Evolutionary conservation across 1,140 invertebrate genomes (phyloP).

Genomic region (Cyrtorhinus lividipennis): DNA sequence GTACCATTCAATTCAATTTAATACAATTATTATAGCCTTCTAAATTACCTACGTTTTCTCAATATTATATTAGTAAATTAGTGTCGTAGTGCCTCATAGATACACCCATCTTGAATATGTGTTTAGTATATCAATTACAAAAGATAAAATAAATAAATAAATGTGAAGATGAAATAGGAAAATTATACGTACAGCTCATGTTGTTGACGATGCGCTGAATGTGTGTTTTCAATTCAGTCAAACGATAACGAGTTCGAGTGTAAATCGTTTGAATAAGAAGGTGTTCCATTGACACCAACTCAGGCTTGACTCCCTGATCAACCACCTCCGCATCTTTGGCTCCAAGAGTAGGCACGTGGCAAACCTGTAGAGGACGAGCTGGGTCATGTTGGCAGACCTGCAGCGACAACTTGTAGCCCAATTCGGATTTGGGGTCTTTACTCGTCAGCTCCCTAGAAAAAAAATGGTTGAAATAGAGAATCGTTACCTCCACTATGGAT

Average conservation of each 20-base stretch:
- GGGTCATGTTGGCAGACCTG: constrained; percentile 75
- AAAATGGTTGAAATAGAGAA: too few relatives aligned
- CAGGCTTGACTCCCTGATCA: constrained; percentile 64
- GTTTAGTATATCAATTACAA: too few relatives aligned
- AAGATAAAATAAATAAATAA: too few relatives aligned
- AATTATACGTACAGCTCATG: constrained; percentile 53
- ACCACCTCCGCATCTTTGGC: constrained; percentile 60
- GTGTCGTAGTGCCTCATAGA: too few relatives aligned
- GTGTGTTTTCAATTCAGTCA: constrained; percentile 70
- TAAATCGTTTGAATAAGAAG: constrained; percentile 96
- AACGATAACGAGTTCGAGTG: constrained; percentile 65
- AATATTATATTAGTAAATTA: too few relatives aligned
- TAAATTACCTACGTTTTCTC: too few relatives aligned
- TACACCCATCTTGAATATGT: too few relatives aligned
- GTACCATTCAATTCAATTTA: too few relatives aligned
- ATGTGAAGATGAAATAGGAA: too few relatives aligned
- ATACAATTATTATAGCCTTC: too few relatives aligned
- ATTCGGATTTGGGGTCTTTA: constrained; percentile 63
- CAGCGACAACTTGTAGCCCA: constrained; percentile 74
- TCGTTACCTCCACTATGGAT: too few relatives aligned
- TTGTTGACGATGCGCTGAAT: constrained; percentile 55
- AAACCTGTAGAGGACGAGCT: constrained; percentile 63
- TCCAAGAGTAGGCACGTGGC: constrained; percentile 73
- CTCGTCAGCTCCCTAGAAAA: constrained; percentile 32
- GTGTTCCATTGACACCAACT: constrained; percentile 84